phyloP scores from a whole-genome alignment of 2,113 vertebrate genomes.

The Ceratotherium simum region DNA sequence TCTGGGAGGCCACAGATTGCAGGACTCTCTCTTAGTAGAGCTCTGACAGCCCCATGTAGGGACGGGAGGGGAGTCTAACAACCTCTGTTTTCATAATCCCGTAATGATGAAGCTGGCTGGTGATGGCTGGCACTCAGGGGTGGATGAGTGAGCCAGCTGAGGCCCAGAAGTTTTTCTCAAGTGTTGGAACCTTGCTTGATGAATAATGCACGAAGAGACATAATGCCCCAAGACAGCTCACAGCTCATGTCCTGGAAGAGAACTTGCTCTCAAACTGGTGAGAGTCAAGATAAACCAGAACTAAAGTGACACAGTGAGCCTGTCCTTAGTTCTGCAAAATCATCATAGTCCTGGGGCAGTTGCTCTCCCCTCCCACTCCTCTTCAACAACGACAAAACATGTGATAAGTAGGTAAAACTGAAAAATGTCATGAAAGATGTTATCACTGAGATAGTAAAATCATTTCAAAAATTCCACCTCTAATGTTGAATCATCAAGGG shows the following conservation, averaged over 20 bases:
- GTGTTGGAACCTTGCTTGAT: background rate
- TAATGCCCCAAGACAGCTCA: background rate
- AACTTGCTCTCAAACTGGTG: background rate
- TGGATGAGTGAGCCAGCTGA: background rate
- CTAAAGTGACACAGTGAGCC: background rate
- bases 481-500: slow-evolving; percentile 6
- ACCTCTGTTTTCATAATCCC: background rate
- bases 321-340: background rate
- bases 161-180: background rate
- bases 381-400: background rate
- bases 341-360: background rate
- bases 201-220: slow-evolving; percentile 7
- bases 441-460: background rate
- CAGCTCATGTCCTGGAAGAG: background rate
- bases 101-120: background rate
- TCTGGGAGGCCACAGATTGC: background rate
- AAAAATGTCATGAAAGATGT: background rate
- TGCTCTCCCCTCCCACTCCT: too few relatives aligned
- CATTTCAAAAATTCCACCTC: background rate
- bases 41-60: background rate
- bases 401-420: background rate
- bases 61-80: background rate
- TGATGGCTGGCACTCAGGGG: background rate
- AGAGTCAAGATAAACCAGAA: background rate
- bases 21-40: background rate